Evolutionary conservation across 2,113 vertebrate species (phyloP).

Genomic region (Menura novaehollandiae): DNA sequence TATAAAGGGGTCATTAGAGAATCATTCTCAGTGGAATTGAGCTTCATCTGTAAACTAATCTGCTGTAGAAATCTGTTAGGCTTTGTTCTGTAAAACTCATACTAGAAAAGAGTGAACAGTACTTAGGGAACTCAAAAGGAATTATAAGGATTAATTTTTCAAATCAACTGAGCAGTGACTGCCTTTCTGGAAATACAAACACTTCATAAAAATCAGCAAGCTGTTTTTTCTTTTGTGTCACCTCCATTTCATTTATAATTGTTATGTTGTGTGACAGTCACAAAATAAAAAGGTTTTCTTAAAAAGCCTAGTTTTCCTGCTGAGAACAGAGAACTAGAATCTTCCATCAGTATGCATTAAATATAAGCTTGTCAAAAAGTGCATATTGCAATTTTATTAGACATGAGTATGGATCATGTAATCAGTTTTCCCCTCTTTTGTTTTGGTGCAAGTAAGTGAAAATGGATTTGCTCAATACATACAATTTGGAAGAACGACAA

Average conservation of each 20-base stretch:
- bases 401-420: slow-evolving; percentile 51
- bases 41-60: slow-evolving; percentile 62
- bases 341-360: slow-evolving; percentile 60
- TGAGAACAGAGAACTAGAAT: slow-evolving; percentile 53
- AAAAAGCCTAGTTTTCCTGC: slow-evolving; percentile 41
- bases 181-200: slow-evolving; percentile 31
- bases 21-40: slow-evolving; percentile 54
- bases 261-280: slow-evolving; percentile 55
- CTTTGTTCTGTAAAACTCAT: slow-evolving; percentile 64
- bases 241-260: slow-evolving; percentile 58
- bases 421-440: slow-evolving; percentile 59
- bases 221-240: slow-evolving; percentile 28
- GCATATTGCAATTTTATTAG: slow-evolving; percentile 57
- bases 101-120: slow-evolving; percentile 39
- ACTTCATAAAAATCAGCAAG: slow-evolving; percentile 46
- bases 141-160: slow-evolving; percentile 64
- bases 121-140: slow-evolving; percentile 60
- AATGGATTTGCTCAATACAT: slow-evolving; percentile 57
- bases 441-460: slow-evolving; percentile 52
- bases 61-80: slow-evolving; percentile 49
- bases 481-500: slow-evolving; percentile 48
- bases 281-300: slow-evolving; percentile 60
- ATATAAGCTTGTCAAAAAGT: slow-evolving; percentile 64
- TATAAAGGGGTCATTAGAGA: slow-evolving; percentile 65
- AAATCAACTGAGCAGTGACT: slow-evolving; percentile 52